Conservation (phyloP, 2,888 invertebrate genomes). For the Xiphydria camelus region DNA sequence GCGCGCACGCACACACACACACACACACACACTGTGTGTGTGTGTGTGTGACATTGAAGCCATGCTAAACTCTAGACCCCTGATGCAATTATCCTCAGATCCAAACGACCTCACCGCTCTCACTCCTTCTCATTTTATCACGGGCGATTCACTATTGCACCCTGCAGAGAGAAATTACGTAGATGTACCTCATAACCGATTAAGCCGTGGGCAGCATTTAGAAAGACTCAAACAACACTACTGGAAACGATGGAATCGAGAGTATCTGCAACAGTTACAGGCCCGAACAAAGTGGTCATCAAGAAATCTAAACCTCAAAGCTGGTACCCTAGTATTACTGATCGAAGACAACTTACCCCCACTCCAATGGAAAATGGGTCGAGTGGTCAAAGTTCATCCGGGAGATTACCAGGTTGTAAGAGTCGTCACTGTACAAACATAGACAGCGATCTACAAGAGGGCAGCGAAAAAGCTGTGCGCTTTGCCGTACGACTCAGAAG, state of each 20-base stretch:
- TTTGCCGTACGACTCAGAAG: too few species aligned
- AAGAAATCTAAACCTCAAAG: conserved; percentile 2
- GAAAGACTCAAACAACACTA: conserved; percentile 18
- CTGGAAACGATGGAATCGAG: conserved; percentile 16
- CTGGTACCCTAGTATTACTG: conserved; percentile 12
- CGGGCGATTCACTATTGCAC: conserved; percentile 13
- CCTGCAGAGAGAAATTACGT: conserved; percentile 5
- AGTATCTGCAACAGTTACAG: conserved; percentile 18
- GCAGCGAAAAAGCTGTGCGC: background rate
- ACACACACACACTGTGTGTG: too few species aligned
- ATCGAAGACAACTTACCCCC: conserved; percentile 12
- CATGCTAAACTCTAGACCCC: conserved; percentile 19
- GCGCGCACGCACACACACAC: too few species aligned
- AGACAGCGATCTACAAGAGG: background rate
- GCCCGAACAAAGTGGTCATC: conserved; percentile 12
- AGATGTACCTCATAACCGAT: conserved; percentile 13
- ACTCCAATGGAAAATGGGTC: conserved; percentile 13
- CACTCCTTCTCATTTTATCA: conserved; percentile 19
- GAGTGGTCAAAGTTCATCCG: conserved; percentile 8
- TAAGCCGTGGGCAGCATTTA: conserved; percentile 17
- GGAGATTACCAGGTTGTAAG: conserved; percentile 10
- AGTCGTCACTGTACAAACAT: background rate
- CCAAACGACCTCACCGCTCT: conserved; percentile 12
- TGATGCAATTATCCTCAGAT: conserved; percentile 15
- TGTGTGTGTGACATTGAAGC: conserved; percentile 23